These are phyloP conservation scores for Drosophila navojoa DNA, from an alignment of 1,140 invertebrate species.

Conservation along the genomic window DNA sequence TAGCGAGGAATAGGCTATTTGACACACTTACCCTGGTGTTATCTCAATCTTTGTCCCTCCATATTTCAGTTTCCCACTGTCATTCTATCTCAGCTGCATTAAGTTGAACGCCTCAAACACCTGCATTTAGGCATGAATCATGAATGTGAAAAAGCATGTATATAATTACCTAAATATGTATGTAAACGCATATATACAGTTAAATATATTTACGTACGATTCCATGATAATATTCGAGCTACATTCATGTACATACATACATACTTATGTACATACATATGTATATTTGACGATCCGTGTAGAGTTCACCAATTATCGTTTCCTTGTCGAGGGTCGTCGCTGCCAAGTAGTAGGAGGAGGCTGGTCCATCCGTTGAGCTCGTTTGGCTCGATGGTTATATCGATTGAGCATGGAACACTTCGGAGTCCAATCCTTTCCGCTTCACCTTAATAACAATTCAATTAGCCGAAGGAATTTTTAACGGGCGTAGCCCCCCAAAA, in stretches of 20 bases:
- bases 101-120: conserved; percentile 12
- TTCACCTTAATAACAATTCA: background rate
- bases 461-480: conserved; percentile 12
- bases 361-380: background rate
- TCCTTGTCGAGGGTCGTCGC: background rate
- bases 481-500: conserved; percentile 4
- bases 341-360: background rate
- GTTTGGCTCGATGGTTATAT: background rate
- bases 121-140: conserved; percentile 19
- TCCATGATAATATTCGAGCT: no score
- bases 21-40: background rate
- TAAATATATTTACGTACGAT: no score
- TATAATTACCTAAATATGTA: background rate
- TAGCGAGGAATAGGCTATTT: background rate
- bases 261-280: background rate
- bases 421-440: background rate
- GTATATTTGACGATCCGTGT: background rate
- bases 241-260: background rate
- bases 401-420: background rate
- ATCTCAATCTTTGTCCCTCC: background rate
- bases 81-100: no score
- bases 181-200: background rate
- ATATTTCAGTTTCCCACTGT: background rate
- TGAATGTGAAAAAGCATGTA: conserved; percentile 6
- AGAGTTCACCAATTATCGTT: background rate